Evolutionary conservation across 2,113 vertebrate genomes (phyloP).

Genomic region (Nicator chloris): DNA sequence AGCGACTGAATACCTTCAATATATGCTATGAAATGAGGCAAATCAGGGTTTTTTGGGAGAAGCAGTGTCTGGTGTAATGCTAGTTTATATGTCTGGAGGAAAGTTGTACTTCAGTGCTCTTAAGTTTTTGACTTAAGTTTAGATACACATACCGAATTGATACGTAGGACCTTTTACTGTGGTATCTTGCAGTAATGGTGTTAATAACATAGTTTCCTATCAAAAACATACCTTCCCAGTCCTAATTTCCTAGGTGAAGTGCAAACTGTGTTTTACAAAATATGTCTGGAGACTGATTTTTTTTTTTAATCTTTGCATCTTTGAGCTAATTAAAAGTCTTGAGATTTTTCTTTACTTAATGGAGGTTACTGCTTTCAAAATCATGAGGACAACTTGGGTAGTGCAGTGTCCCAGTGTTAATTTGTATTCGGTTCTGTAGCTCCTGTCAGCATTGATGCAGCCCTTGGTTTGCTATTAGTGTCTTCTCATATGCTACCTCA

Average conservation of each 20-base stretch:
- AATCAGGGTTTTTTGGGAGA: neutral
- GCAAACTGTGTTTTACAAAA: neutral
- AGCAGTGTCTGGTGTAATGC: rapidly evolving
- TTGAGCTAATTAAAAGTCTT: neutral
- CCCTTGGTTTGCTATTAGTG: neutral
- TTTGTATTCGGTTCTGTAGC: neutral
- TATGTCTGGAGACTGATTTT: neutral
- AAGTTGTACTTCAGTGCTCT: neutral
- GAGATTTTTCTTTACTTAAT: neutral
- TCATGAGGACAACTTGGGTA: neutral
- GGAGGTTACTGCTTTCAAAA: neutral
- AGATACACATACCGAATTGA: neutral
- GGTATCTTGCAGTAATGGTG: neutral
- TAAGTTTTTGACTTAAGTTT: neutral
- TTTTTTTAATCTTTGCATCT: neutral
- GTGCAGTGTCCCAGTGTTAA: neutral
- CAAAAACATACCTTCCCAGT: neutral
- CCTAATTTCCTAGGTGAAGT: neutral
- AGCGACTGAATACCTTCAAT: neutral
- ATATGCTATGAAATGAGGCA: neutral
- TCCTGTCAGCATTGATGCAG: neutral
- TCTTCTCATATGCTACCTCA: neutral
- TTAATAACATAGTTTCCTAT: neutral
- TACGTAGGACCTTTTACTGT: neutral
- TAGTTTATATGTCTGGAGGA: neutral